These are phyloP conservation scores for Abrostola tripartita DNA, from an alignment of 2,888 invertebrate species.

Conservation along the genomic window DNA sequence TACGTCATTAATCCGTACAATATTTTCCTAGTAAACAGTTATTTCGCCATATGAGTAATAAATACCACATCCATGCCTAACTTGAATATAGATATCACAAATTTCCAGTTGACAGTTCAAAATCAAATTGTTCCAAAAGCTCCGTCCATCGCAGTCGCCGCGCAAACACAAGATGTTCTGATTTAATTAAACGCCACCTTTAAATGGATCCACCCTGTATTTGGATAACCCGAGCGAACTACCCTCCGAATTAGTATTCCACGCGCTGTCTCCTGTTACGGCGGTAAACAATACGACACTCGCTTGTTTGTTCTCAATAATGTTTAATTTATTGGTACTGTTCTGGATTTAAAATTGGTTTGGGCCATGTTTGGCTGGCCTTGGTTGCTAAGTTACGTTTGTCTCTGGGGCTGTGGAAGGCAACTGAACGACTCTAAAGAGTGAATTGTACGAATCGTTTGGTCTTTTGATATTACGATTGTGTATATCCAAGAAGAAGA, in stretches of 20 bases:
- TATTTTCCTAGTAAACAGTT: too few relatives aligned
- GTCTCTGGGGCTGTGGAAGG: neutral
- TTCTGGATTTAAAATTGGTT: conserved; percentile 44
- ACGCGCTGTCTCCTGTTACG: conserved; percentile 50
- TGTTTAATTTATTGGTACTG: conserved; percentile 50
- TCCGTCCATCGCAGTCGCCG: conserved; percentile 47
- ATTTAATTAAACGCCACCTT: conserved; percentile 65
- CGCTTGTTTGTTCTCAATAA: conserved; percentile 49
- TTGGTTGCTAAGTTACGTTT: neutral
- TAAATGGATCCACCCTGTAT: conserved; percentile 56
- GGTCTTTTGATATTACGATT: too few relatives aligned
- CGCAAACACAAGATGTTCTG: conserved; percentile 62
- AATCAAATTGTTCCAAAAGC: conserved; percentile 52
- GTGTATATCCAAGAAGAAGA: too few relatives aligned
- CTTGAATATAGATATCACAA: neutral
- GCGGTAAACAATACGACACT: conserved; percentile 64
- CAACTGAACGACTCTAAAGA: neutral
- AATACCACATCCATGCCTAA: too few relatives aligned
- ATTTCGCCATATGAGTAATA: too few relatives aligned
- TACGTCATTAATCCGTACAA: too few relatives aligned
- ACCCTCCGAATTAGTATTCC: conserved; percentile 63
- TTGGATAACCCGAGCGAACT: conserved; percentile 56
- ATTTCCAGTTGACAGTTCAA: conserved; percentile 25
- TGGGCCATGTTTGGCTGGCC: conserved; percentile 37
- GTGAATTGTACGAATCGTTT: neutral